These are phyloP conservation scores for Nothocercus nigrocapillus DNA, from an alignment of 2,113 vertebrate species.

Conservation along the genomic window DNA sequence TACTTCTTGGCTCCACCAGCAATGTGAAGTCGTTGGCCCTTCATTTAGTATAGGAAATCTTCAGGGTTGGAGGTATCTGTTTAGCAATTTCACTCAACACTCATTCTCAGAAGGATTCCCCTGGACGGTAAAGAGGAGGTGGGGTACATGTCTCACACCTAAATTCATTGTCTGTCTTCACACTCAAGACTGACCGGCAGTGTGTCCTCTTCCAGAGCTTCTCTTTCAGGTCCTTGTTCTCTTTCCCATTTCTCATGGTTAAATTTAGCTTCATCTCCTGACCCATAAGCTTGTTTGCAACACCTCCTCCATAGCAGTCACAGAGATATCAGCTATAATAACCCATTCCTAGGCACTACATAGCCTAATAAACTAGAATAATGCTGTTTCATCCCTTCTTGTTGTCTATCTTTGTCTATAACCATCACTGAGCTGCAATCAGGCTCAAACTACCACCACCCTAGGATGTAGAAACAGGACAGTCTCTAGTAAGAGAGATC, in stretches of 20 bases:
- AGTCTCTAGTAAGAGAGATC: neutral
- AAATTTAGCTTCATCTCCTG: neutral
- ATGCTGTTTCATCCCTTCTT: neutral
- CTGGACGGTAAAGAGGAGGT: neutral
- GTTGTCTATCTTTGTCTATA: neutral
- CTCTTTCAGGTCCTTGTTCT: neutral
- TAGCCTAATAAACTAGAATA: accelerated
- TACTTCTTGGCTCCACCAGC: no score
- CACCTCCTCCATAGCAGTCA: neutral
- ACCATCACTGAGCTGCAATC: neutral
- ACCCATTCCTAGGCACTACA: neutral
- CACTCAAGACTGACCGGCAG: accelerated
- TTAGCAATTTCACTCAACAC: neutral
- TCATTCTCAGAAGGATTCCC: neutral
- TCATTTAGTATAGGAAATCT: no score
- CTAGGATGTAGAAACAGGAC: accelerated
- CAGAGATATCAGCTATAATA: accelerated
- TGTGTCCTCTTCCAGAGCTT: neutral
- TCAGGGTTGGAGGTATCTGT: neutral
- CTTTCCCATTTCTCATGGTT: neutral
- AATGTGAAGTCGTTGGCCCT: no score
- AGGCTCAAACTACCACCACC: neutral
- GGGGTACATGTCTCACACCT: neutral
- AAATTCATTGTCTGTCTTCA: neutral
- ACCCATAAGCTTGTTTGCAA: neutral